Evolutionary conservation across 2,113 vertebrate genomes (phyloP), one percentile per base, ranked within the genome.

Genomic region (Labeo catla): DNA sequence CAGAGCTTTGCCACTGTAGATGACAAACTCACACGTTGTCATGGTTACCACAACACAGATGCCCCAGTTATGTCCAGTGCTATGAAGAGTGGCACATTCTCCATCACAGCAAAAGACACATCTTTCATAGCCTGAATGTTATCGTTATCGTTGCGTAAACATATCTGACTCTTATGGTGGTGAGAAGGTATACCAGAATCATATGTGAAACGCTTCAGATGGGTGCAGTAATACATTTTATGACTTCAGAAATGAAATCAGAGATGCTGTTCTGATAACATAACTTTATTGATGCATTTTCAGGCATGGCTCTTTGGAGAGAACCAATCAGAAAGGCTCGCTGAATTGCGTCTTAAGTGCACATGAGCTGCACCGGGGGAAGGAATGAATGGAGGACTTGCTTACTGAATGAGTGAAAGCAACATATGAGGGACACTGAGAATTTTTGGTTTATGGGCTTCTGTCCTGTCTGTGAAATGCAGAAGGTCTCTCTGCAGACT

Each of bases 11-110:
- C 87, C 79, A 81, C 87, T 85, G 87, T 88, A 52, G 86, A 84
- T 90, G 89, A 89, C 82, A 88, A 90, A 88, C 66, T 66, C 80
- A 70, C 70, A 11, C 4, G 93, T 94, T 92, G 92, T 94, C 93
- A 94, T 94, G 90, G 94, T 87, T 93, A 95, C 94, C 91, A 91
- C 91, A 93, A 93, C 92, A 91, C 92, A 89, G 93, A 93, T 94
- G 93, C 92, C 94, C 93, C 91, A 93, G 91, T 90, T 92, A 72
- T 83, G 90, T 92, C 91, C 86, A 87, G 88, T 61, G 91, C 90
- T 39, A 87, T 87, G 89, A 89, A 81, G 72, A 77, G 80, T 89
- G 88, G 84, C 83, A 89, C 76, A 83, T 87, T 87, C 81, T 88
- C 86, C 88, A 83, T 90, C 89, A 89, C 84, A 87, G 79, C 85